Conservation (phyloP, 2,888 invertebrate genomes). For the Amphipoea lucens region DNA sequence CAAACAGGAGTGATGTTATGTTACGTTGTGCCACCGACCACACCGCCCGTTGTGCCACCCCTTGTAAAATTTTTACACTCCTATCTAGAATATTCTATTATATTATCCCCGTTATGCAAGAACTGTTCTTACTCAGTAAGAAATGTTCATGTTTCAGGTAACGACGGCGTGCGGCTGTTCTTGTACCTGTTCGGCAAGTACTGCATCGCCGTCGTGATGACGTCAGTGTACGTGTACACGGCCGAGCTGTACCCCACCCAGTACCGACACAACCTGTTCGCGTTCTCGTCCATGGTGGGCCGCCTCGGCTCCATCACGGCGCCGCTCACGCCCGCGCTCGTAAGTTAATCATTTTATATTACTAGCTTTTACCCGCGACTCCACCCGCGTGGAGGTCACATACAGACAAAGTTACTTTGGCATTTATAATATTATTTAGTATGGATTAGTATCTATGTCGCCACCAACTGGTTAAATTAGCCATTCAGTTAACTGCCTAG, state of each 20-base stretch:
- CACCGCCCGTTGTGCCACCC: too few species aligned
- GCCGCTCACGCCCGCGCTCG: slow-evolving; percentile 92
- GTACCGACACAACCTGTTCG: slow-evolving; percentile 92
- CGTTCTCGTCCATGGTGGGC: slow-evolving; percentile 92
- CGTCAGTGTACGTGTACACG: slow-evolving; percentile 92
- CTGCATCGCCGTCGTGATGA: slow-evolving; percentile 92
- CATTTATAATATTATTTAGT: not conserved
- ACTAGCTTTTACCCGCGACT: not conserved
- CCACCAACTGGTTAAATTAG: too few species aligned
- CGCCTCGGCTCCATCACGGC: slow-evolving; percentile 92
- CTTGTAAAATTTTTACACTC: too few species aligned
- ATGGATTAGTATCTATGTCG: too few species aligned
- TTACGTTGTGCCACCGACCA: too few species aligned
- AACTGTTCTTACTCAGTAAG: not conserved
- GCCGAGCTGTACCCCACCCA: slow-evolving; percentile 93
- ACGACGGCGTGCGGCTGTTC: slow-evolving; percentile 82
- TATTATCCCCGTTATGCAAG: too few species aligned
- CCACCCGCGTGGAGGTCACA: not conserved
- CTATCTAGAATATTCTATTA: too few species aligned
- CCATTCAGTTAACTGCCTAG: too few species aligned
- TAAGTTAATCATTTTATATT: slow-evolving; percentile 73
- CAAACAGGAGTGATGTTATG: too few species aligned
- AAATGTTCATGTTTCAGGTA: slow-evolving; percentile 68
- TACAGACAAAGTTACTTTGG: not conserved
- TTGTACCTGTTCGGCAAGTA: slow-evolving; percentile 92